phyloP scores from a whole-genome alignment of 1,140 invertebrate genomes.

The Berghia stephanieae region DNA sequence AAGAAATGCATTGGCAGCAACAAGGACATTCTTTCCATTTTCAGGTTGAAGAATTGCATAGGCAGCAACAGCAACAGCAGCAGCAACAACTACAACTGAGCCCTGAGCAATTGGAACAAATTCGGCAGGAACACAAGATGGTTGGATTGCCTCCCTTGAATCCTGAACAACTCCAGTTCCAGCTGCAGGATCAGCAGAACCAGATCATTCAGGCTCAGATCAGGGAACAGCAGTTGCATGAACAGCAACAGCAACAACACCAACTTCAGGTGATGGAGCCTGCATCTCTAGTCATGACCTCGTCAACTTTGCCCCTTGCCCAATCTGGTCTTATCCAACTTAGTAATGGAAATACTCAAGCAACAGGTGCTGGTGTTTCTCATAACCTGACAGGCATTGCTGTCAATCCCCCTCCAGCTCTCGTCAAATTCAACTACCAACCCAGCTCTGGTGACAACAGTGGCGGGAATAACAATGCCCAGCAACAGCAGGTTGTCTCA shows the following conservation, averaged over 20 bases:
- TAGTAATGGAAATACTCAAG: too few species aligned
- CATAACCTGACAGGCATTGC: too few species aligned
- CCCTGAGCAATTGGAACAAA: constrained; percentile 46
- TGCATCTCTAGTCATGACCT: constrained; percentile 29
- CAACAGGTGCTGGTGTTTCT: too few species aligned
- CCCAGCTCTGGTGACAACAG: too few species aligned
- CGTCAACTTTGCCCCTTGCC: constrained; percentile 20
- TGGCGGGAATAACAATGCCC: too few species aligned
- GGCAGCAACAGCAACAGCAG: constrained; percentile 46
- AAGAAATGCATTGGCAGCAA: too few species aligned
- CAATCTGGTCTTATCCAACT: too few species aligned
- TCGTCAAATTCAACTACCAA: too few species aligned
- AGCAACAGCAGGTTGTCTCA: too few species aligned
- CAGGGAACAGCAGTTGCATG: constrained; percentile 25
- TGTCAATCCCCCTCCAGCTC: too few species aligned
- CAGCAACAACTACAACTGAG: constrained; percentile 42
- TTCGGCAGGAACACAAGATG: constrained; percentile 37
- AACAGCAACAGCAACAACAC: constrained; percentile 31
- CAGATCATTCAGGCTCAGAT: constrained; percentile 35
- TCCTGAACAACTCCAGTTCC: constrained; percentile 38
- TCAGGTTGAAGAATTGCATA: constrained; percentile 39
- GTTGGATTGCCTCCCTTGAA: constrained; percentile 38
- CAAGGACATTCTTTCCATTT: constrained; percentile 12
- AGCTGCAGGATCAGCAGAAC: constrained; percentile 40
- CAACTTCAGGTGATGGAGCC: constrained; percentile 33